Base-by-base conservation (phyloP, 2,797 vertebrate species). In the Periparus ater region DNA sequence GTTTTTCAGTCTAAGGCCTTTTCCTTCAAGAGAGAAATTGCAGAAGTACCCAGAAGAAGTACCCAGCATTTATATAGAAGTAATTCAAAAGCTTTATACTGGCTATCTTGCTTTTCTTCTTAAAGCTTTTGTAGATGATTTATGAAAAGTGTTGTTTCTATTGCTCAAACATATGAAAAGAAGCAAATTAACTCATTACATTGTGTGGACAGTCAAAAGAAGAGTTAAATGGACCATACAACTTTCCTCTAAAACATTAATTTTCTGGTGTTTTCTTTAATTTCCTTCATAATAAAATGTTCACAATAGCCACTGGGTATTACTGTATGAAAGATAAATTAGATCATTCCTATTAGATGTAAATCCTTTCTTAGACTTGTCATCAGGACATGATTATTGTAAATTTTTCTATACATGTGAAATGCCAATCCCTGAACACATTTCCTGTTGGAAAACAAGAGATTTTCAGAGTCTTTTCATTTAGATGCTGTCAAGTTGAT, bases 221-320 rank as follows among this genome's bases (percentile, higher is more conserved):
- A 97, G 61, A 94, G 81, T 97, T 97, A 96, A 97, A 95, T 91
- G 84, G 85, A 94, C 77, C 94, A 70, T 91, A 91, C 0, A 6
- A 81, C 74, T 63, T 94, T 94, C 75, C 86, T 70, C 95, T 95
- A 93, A 96, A 97, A 93, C 92, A 94, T 58, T 71, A 93, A 96
- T 97, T 97, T 89, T 81, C 93, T 96, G 96, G 89, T 94, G 84
- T 97, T 97, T 62, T 91, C 76, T 97, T 96, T 96, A 92, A 96
- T 97, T 97, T 97, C 95, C 92, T 95, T 94, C 74, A 91, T 97
- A 96, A 92, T 93, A 95, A 94, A 92, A 96, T 57, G 78, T 83
- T 96, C 88, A 89, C 92, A 94, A 93, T 97, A 94, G 95, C 88
- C 89, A 95, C 53, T 89, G 89, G 82, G 75, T 94, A 97, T 97